Percentiles rank a stretch among this genome's conserved stretches.
These are phyloP conservation scores for Sebastes diaconus DNA, from an alignment of 2,797 vertebrate species.

Conservation along the genomic window DNA sequence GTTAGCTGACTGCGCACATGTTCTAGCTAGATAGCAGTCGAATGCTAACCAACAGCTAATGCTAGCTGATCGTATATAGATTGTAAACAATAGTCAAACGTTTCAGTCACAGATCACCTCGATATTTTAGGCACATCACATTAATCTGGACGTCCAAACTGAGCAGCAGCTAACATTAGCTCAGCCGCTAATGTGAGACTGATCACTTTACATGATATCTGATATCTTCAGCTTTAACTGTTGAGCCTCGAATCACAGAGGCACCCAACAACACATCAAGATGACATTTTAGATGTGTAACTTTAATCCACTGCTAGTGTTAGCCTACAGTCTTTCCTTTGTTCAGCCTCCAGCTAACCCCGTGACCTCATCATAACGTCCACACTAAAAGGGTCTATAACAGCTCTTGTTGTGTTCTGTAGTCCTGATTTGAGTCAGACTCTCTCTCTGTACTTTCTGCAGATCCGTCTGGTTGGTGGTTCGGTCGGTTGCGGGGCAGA, in stretches of 20 bases:
- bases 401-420: background rate
- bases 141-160: too few species aligned
- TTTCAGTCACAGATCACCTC: background rate
- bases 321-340: too few species aligned
- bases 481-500: slow-evolving; percentile 82
- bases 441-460: slow-evolving; percentile 20
- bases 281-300: too few species aligned
- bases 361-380: too few species aligned
- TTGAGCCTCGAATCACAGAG: background rate
- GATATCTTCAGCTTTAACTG: background rate
- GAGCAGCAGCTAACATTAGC: background rate
- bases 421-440: background rate
- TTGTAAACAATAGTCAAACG: background rate
- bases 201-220: background rate
- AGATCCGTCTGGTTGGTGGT: slow-evolving; percentile 90
- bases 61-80: background rate
- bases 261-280: too few species aligned
- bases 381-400: background rate
- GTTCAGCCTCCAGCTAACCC: too few species aligned
- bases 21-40: background rate
- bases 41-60: background rate
- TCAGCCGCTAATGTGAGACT: background rate
- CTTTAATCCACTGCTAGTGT: background rate
- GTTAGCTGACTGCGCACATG: background rate
- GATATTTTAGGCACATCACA: too few species aligned